These are phyloP conservation scores for Lanistes nyassanus DNA, from an alignment of 1,140 invertebrate genomes.

Conservation along the genomic window DNA sequence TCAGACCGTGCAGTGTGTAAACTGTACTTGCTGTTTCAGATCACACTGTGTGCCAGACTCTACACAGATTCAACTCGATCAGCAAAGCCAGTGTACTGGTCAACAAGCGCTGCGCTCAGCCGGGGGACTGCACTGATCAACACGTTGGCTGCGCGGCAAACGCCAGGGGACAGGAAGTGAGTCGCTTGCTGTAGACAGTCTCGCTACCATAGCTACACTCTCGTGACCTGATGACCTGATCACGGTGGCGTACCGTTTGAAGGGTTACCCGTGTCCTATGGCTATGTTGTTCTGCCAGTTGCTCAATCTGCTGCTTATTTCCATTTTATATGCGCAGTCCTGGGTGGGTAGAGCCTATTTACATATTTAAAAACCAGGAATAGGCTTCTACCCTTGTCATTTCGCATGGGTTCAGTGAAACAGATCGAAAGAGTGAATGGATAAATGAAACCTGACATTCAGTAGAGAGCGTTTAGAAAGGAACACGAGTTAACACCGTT, in stretches of 20 bases:
- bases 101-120: conserved; percentile 38
- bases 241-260: not conserved
- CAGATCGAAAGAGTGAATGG: no score
- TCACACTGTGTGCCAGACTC: conserved; percentile 44
- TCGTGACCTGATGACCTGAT: not conserved
- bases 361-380: no score
- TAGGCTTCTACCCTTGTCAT: no score
- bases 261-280: not conserved
- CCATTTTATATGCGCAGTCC: not conserved
- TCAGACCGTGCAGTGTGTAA: not conserved
- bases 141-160: conserved; percentile 37
- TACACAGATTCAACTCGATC: conserved; percentile 28
- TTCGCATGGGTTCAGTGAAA: no score
- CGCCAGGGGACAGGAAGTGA: conserved; percentile 25
- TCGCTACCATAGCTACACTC: not conserved
- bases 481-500: no score
- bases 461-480: no score
- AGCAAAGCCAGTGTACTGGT: conserved; percentile 34
- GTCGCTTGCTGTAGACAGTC: not conserved
- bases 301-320: not conserved
- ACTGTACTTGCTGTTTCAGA: conserved; percentile 30
- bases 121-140: conserved; percentile 27
- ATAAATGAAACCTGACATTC: no score
- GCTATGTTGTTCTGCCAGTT: not conserved
- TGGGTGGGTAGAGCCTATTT: not conserved